Evolutionary conservation across 2,113 vertebrate genomes (phyloP).

Genomic region (Phainopepla nitens): DNA sequence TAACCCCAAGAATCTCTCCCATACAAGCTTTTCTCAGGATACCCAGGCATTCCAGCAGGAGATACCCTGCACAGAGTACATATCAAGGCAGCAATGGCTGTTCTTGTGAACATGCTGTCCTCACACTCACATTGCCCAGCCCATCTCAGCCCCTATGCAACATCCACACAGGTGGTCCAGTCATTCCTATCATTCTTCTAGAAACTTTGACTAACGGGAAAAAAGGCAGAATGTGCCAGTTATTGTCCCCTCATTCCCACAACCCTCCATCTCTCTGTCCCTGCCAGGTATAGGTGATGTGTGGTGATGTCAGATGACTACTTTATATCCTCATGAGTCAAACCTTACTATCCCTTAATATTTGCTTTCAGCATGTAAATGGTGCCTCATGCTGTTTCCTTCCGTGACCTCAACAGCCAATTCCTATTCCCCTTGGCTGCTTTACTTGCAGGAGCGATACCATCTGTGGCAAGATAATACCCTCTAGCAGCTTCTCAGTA

Average conservation of each 20-base stretch:
- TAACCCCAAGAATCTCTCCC: neutral
- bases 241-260: neutral
- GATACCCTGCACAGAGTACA: neutral
- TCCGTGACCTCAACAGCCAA: constrained; percentile 49
- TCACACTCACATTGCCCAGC: neutral
- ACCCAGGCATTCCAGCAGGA: neutral
- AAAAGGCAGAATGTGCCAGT: neutral
- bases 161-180: neutral
- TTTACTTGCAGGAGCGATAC: constrained; percentile 30
- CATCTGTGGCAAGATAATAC: constrained; percentile 25
- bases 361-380: constrained; percentile 47
- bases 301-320: constrained; percentile 15
- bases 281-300: neutral
- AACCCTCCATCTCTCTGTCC: neutral
- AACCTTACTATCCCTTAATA: constrained; percentile 43
- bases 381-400: constrained; percentile 16
- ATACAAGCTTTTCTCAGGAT: neutral
- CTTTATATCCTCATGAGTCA: constrained; percentile 24
- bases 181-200: neutral
- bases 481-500: neutral
- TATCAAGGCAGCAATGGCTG: neutral
- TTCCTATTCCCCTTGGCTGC: constrained; percentile 30
- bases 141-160: neutral
- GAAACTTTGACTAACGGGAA: neutral
- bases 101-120: neutral